phyloP scores from a whole-genome alignment of 2,113 vertebrate species.

The Paramormyrops kingsleyae region DNA sequence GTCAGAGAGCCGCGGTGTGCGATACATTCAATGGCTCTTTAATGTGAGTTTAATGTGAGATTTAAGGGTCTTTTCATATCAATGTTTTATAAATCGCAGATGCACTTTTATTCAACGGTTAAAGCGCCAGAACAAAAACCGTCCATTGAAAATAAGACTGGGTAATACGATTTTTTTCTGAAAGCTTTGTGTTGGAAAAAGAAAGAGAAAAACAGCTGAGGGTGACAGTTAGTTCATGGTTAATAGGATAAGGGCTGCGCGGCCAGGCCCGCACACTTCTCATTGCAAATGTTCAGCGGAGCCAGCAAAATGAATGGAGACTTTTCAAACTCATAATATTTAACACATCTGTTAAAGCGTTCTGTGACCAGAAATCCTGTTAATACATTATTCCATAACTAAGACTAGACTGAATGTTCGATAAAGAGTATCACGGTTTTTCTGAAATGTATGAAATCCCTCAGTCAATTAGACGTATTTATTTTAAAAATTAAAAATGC shows the following conservation, averaged over 20 bases:
- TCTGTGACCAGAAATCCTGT: conserved; percentile 60
- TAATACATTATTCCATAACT: conserved; percentile 29
- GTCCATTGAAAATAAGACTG: conserved; percentile 82
- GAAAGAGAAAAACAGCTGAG: conserved; percentile 87
- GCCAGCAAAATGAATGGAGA: conserved; percentile 67
- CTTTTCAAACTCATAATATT: conserved; percentile 70
- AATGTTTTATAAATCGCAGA: conserved; percentile 89
- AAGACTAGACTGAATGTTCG: conserved; percentile 13
- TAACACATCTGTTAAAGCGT: conserved; percentile 94
- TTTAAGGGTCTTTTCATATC: conserved; percentile 56
- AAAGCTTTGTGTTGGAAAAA: conserved; percentile 76
- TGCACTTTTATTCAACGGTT: conserved; percentile 85
- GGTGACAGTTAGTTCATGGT: conserved; percentile 98
- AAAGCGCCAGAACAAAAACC: conserved; percentile 88
- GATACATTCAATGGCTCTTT: conserved; percentile 58
- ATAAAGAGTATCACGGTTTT: conserved; percentile 5
- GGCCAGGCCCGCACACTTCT: conserved; percentile 80
- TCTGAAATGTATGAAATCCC: neutral
- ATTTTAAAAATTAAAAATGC: neutral
- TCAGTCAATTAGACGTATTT: conserved; percentile 9
- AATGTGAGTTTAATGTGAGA: conserved; percentile 66
- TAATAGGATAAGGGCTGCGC: conserved; percentile 89
- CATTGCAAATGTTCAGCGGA: conserved; percentile 64
- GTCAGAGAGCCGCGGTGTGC: conserved; percentile 13
- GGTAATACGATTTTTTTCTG: conserved; percentile 81